A percentile compares a stretch with the other conserved stretches of the same genome.
Conservation (phyloP, 2,797 vertebrate species). For the Vultur gryphus region DNA sequence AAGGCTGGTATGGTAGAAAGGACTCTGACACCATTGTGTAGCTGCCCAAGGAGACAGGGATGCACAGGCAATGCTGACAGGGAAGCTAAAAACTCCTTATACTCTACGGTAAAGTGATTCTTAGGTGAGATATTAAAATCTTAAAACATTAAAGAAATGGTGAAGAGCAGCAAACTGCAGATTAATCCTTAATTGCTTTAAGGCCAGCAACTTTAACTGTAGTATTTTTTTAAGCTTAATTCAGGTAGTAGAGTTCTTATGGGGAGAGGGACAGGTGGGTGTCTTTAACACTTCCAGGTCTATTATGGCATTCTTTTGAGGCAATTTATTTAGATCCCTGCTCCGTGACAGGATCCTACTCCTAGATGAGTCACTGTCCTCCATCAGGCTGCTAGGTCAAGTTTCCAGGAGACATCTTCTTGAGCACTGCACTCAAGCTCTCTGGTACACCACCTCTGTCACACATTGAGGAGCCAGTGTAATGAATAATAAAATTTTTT, state of each 20-base stretch:
- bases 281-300: neutral
- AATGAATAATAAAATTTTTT: neutral
- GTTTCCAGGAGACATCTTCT: neutral
- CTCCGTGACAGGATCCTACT: neutral
- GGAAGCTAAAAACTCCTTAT: neutral
- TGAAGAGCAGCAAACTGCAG: neutral
- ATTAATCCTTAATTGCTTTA: neutral
- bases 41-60: neutral
- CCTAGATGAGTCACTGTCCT: neutral
- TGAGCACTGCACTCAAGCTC: neutral
- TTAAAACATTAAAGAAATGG: neutral
- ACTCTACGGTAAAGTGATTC: neutral
- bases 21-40: neutral
- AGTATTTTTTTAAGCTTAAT: neutral
- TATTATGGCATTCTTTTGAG: neutral
- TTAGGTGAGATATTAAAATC: neutral
- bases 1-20: neutral
- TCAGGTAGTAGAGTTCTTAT: neutral
- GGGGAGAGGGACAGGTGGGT: fast-evolving
- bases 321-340: neutral
- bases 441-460: neutral
- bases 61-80: neutral
- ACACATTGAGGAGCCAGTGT: neutral
- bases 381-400: neutral
- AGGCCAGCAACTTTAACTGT: neutral